phyloP scores from a whole-genome alignment of 2,888 invertebrate genomes.

The Drosophila pseudotakahashii region DNA sequence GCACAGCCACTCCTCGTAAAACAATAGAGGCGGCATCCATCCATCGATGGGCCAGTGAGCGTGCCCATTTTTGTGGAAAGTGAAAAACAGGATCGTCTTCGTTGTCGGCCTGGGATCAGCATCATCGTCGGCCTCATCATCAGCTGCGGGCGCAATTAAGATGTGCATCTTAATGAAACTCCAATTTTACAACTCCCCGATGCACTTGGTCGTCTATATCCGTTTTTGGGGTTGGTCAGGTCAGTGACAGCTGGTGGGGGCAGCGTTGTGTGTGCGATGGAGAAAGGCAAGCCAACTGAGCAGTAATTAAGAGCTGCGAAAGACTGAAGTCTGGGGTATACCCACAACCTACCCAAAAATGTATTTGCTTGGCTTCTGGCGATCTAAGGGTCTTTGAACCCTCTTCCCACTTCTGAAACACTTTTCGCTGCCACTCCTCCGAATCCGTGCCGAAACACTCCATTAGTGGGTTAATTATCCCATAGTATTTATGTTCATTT shows the following conservation, averaged over 20 bases:
- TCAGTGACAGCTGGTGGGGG: constrained; percentile 4
- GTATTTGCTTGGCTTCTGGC: too few species aligned
- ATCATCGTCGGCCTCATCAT: neutral
- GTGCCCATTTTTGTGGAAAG: constrained; percentile 16
- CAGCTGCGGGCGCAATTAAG: constrained; percentile 45
- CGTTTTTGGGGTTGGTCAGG: constrained; percentile 20
- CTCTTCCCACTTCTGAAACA: neutral
- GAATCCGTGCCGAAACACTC: neutral
- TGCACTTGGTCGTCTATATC: neutral
- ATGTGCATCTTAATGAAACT: constrained; percentile 35
- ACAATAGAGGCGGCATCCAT: constrained; percentile 16
- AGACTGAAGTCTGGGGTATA: too few species aligned
- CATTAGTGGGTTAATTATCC: constrained; percentile 27
- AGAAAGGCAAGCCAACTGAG: constrained; percentile 5
- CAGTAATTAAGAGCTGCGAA: neutral
- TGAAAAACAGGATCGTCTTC: constrained; percentile 34
- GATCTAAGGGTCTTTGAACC: constrained; percentile 10
- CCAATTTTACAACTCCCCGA: constrained; percentile 10
- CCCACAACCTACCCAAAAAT: too few species aligned
- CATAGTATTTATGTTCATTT: neutral
- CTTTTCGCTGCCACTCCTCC: neutral
- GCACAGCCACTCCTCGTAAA: constrained; percentile 23
- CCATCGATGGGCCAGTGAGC: neutral
- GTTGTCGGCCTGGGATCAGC: neutral
- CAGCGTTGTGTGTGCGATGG: neutral